Percentiles rank a stretch among this genome's conserved stretches.
These are phyloP conservation scores for Rattus rattus DNA, from an alignment of 2,113 vertebrate genomes.

Conservation along the genomic window DNA sequence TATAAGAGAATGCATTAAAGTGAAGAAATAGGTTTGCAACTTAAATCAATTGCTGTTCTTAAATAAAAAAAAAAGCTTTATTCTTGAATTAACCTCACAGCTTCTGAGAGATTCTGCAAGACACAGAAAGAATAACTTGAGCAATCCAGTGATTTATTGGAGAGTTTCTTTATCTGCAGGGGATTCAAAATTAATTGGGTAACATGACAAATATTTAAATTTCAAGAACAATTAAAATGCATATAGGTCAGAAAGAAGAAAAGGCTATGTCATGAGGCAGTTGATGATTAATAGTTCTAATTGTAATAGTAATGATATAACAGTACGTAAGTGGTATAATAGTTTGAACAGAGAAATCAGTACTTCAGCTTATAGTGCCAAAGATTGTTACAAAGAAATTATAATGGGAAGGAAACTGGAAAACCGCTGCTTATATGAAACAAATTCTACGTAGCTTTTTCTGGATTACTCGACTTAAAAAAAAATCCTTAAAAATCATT, in stretches of 20 bases:
- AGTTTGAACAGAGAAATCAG: background rate
- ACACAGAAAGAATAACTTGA: background rate
- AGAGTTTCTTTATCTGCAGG: background rate
- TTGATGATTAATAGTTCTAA: slow-evolving; percentile 65
- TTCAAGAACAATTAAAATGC: slow-evolving; percentile 53
- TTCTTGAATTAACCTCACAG: slow-evolving; percentile 24
- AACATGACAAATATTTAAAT: slow-evolving; percentile 57
- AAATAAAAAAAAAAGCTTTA: background rate
- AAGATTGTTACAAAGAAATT: slow-evolving; percentile 37
- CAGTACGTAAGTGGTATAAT: slow-evolving; percentile 44
- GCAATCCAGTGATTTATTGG: slow-evolving; percentile 18
- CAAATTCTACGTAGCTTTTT: background rate
- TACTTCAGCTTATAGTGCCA: slow-evolving; percentile 30
- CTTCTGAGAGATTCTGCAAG: slow-evolving; percentile 5
- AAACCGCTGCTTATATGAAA: slow-evolving; percentile 17
- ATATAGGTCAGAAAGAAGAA: slow-evolving; percentile 56
- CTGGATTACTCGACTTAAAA: background rate
- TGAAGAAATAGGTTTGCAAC: background rate
- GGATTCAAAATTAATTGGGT: slow-evolving; percentile 57
- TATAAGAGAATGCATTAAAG: background rate
- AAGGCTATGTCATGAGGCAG: background rate
- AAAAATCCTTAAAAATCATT: slow-evolving; percentile 36
- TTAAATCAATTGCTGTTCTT: background rate
- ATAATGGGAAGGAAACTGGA: background rate
- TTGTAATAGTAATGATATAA: slow-evolving; percentile 44